These are phyloP conservation scores for Drosophila subobscura DNA, from an alignment of 1,140 invertebrate species.

Conservation along the genomic window DNA sequence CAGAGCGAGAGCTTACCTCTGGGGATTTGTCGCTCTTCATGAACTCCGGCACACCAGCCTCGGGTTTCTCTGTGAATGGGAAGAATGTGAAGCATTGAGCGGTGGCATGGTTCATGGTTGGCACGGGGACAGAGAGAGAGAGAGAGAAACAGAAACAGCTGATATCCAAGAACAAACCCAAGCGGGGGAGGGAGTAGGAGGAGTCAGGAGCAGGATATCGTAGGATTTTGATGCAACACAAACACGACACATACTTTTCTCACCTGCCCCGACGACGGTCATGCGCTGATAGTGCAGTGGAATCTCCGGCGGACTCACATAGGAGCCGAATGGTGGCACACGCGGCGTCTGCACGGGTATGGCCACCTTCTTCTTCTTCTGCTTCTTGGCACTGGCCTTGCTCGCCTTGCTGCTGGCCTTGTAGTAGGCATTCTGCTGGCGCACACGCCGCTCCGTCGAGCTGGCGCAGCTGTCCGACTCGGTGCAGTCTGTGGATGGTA, in stretches of 20 bases:
- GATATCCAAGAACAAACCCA: not conserved
- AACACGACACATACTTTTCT: slow-evolving; percentile 83
- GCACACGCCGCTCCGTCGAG: slow-evolving; percentile 86
- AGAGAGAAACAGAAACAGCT: no score
- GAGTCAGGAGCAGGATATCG: slow-evolving; percentile 1
- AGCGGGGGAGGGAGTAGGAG: not conserved
- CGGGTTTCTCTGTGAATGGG: slow-evolving; percentile 63
- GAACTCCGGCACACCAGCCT: slow-evolving; percentile 62
- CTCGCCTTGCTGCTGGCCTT: slow-evolving; percentile 86
- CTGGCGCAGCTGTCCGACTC: slow-evolving; percentile 93
- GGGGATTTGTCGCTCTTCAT: slow-evolving; percentile 86
- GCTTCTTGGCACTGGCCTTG: slow-evolving; percentile 90
- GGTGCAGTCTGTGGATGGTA: slow-evolving; percentile 87
- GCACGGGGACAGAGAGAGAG: not conserved
- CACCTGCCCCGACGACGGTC: slow-evolving; percentile 63
- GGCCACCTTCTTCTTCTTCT: slow-evolving; percentile 89
- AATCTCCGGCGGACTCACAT: slow-evolving; percentile 82
- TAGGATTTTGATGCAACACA: slow-evolving; percentile 57
- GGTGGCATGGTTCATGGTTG: not conserved
- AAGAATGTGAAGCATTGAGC: not conserved
- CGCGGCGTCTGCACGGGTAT: slow-evolving; percentile 94
- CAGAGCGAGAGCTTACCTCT: slow-evolving; percentile 85
- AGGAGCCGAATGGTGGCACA: slow-evolving; percentile 88
- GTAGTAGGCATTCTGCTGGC: slow-evolving; percentile 86
- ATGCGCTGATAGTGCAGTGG: slow-evolving; percentile 82